phyloP scores from a whole-genome alignment of 1,140 invertebrate genomes.

The Venustaconcha ellipsiformis region DNA sequence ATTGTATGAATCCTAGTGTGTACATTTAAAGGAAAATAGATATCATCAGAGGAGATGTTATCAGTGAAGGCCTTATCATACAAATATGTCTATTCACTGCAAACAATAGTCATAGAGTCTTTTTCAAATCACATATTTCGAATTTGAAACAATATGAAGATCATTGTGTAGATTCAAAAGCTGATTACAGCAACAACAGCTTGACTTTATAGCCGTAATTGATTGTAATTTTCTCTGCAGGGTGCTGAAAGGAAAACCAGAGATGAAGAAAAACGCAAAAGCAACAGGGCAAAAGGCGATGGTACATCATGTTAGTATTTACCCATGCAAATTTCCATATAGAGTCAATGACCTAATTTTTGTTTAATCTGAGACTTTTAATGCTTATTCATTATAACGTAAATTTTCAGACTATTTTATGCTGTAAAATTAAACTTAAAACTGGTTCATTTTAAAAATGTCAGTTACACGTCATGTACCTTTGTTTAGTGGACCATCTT shows the following conservation, averaged over 20 bases:
- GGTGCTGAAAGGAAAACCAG: constrained; percentile 98
- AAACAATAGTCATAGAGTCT: neutral
- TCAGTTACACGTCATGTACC: no score
- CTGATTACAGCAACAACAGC: constrained; percentile 1
- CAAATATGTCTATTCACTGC: neutral
- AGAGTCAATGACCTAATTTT: constrained; percentile 2
- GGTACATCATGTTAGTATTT: neutral
- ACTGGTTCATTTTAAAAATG: no score
- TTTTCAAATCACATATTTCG: neutral
- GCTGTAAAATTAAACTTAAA: no score
- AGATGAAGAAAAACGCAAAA: constrained; percentile 91
- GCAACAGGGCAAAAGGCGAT: constrained; percentile 27
- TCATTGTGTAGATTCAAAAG: neutral
- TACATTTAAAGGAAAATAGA: no score
- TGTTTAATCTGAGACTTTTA: neutral
- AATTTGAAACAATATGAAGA: constrained; percentile 2
- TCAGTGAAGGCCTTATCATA: no score
- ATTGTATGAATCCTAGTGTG: no score
- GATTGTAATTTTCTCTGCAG: constrained; percentile 71
- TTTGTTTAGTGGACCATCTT: no score
- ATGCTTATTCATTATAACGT: no score
- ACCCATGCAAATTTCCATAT: neutral
- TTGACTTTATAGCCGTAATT: neutral
- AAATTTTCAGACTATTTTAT: no score
- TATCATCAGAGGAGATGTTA: no score